These are phyloP conservation scores for Andrena marginata DNA, from an alignment of 2,888 invertebrate species.

Conservation along the genomic window DNA sequence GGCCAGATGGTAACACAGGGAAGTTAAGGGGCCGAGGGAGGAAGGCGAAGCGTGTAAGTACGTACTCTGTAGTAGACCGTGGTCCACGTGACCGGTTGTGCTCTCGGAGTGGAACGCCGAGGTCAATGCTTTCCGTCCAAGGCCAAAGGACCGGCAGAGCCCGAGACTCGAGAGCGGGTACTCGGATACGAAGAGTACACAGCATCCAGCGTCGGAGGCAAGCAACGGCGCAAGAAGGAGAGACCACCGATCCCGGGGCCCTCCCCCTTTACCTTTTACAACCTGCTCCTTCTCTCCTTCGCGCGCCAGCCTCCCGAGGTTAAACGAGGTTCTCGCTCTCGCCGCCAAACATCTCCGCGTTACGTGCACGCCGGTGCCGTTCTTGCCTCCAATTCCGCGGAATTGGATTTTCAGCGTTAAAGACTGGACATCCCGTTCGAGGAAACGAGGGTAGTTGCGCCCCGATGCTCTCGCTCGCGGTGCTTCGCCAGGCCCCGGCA, in stretches of 20 bases:
- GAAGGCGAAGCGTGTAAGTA: conserved; percentile 60
- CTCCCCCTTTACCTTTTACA: conserved; percentile 66
- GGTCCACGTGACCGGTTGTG: conserved; percentile 79
- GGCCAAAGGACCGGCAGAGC: conserved; percentile 79
- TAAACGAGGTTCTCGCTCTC: conserved; percentile 67
- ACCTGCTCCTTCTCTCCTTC: conserved; percentile 66
- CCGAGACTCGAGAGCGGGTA: conserved; percentile 72
- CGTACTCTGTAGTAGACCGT: conserved; percentile 78
- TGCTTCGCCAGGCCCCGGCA: neutral
- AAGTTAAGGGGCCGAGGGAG: conserved; percentile 30
- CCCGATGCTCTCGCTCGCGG: neutral
- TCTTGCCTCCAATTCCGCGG: conserved; percentile 25
- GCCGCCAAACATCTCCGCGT: conserved; percentile 31
- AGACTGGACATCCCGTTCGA: neutral
- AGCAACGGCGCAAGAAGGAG: conserved; percentile 54
- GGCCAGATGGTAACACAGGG: neutral
- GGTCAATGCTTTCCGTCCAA: conserved; percentile 83
- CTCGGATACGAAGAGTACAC: conserved; percentile 73
- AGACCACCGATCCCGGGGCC: conserved; percentile 60
- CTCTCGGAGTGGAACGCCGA: conserved; percentile 80
- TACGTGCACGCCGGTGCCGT: conserved; percentile 33
- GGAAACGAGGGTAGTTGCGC: neutral
- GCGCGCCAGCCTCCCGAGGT: conserved; percentile 48
- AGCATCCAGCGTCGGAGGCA: conserved; percentile 63
- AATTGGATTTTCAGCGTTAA: conserved; percentile 15